Percentiles rank a stretch among this genome's conserved stretches.
phyloP scores from a whole-genome alignment of 2,113 vertebrate species.

The Leiothrix lutea region DNA sequence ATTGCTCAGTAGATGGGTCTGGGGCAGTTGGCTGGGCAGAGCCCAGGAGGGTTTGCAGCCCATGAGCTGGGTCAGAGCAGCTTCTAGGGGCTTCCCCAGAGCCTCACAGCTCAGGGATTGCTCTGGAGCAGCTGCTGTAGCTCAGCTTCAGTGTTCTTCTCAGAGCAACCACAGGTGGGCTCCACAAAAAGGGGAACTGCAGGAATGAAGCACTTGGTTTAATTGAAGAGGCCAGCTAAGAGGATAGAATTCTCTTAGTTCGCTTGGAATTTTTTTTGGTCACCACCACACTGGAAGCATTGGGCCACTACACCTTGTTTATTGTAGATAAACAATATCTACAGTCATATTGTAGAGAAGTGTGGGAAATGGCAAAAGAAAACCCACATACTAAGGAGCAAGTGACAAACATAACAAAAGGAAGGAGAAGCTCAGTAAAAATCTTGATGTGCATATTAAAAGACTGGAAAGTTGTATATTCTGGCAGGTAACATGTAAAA shows the following conservation, averaged over 20 bases:
- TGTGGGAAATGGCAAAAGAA: neutral
- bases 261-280: neutral
- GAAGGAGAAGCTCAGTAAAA: neutral
- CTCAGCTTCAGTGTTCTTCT: fast-evolving
- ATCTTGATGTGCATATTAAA: neutral
- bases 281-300: neutral
- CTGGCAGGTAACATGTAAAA: neutral
- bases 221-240: neutral
- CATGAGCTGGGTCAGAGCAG: neutral
- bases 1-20: fast-evolving
- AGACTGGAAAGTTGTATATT: neutral
- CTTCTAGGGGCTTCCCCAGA: neutral
- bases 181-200: neutral
- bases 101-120: neutral
- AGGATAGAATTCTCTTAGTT: neutral
- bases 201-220: neutral
- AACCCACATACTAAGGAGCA: neutral
- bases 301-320: neutral
- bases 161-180: fast-evolving
- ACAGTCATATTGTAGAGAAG: neutral
- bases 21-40: neutral
- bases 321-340: too few relatives aligned
- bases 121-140: fast-evolving
- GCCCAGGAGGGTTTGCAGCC: neutral
- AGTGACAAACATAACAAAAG: neutral